These are phyloP conservation scores for Globicephala melas DNA, from an alignment of 2,113 vertebrate species.

Conservation along the genomic window DNA sequence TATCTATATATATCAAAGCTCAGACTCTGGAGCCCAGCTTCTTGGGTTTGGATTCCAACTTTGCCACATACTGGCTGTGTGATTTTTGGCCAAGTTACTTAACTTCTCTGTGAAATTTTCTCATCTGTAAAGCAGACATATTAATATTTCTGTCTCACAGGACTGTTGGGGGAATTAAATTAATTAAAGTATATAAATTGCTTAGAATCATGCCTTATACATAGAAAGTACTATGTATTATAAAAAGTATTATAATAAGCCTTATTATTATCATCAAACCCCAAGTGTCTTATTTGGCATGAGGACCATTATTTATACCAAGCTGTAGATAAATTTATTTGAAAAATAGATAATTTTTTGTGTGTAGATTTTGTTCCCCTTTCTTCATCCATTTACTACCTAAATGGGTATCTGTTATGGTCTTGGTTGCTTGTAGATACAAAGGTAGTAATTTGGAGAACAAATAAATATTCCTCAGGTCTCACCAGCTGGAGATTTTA, in stretches of 20 bases:
- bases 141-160: not conserved
- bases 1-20: not conserved
- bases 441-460: not conserved
- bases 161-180: not conserved
- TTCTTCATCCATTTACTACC: not conserved
- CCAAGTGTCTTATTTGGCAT: not conserved
- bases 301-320: not conserved
- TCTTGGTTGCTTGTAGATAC: not conserved
- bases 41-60: not conserved
- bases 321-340: not conserved
- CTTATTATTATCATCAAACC: not conserved
- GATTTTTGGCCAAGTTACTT: constrained; percentile 27
- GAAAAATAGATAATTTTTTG: not conserved
- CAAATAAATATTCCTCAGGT: not conserved
- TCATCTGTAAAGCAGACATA: not conserved
- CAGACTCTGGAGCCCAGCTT: not conserved
- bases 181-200: not conserved
- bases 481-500: not conserved
- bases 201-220: not conserved
- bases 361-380: not conserved
- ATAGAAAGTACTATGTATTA: not conserved
- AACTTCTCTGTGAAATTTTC: constrained; percentile 15
- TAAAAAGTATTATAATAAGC: not conserved
- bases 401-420: not conserved
- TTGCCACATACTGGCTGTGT: not conserved